These are phyloP conservation scores for Nomada ruficornis DNA, from an alignment of 2,888 invertebrate species.

Conservation along the genomic window DNA sequence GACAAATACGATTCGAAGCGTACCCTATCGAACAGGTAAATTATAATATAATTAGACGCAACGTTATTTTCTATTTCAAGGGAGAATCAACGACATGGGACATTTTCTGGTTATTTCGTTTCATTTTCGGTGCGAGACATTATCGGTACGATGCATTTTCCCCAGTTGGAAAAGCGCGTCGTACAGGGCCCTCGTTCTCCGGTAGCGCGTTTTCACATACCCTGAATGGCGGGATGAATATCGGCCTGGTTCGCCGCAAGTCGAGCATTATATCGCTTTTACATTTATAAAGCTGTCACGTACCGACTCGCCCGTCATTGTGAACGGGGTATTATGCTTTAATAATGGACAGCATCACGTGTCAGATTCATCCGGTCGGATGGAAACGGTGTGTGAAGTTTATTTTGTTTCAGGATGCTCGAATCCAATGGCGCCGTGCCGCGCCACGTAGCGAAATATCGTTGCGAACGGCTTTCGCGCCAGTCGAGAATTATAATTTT, in stretches of 20 bases:
- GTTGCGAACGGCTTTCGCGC: neutral
- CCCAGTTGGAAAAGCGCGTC: slow-evolving; percentile 63
- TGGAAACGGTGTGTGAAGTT: slow-evolving; percentile 60
- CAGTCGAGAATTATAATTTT: slow-evolving; percentile 20
- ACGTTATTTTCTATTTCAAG: neutral
- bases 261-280: slow-evolving; percentile 73
- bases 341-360: slow-evolving; percentile 73
- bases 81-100: neutral
- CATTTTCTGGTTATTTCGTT: slow-evolving; percentile 35
- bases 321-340: slow-evolving; percentile 78
- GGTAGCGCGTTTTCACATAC: slow-evolving; percentile 60
- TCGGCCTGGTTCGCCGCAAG: slow-evolving; percentile 60
- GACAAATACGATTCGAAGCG: no score
- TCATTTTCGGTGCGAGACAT: slow-evolving; percentile 60
- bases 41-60: no score
- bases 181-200: slow-evolving; percentile 54
- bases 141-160: slow-evolving; percentile 62
- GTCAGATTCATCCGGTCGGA: slow-evolving; percentile 70
- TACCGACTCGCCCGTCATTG: slow-evolving; percentile 66
- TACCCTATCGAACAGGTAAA: no score
- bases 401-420: slow-evolving; percentile 66
- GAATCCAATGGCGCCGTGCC: slow-evolving; percentile 36
- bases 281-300: slow-evolving; percentile 77
- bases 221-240: slow-evolving; percentile 72
- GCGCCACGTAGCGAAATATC: slow-evolving; percentile 18